Evolutionary conservation across 2,888 invertebrate species (phyloP), one percentile per base, ranked within the genome.

Genomic region (Drosophila ezoana): DNA sequence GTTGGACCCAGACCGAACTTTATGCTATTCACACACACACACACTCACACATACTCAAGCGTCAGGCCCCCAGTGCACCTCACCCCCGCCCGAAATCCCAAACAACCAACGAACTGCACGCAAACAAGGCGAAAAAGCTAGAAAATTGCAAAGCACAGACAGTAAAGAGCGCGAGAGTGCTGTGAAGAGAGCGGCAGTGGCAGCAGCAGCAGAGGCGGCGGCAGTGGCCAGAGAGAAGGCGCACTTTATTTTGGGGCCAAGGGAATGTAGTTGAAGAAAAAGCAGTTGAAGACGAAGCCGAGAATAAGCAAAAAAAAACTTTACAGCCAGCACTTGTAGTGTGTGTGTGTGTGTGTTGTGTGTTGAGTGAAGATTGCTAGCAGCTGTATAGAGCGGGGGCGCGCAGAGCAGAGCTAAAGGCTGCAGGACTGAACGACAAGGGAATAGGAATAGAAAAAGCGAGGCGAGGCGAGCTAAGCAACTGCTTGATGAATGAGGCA

Each of bases 81-180:
- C 60, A 38, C 41, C 49, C 43, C 45, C 53, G 18, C 38, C 6
- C 18, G 38, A 47, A 54, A 47, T 28, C 65, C 35, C 37, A 60
- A 58, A 56, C 59, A 51, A 49, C 49, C 88, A 72, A 87, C 88
- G 74, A 84, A 79, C 81, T 82, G 81, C 85, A 81, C 64, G 75
- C 84, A 66, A 79, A 70, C 75, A 70, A 77, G 79, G 56, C 79
- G 70, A 78, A 87, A 79, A 76, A 75, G 83, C 82, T 83, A 83
- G 88, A 86, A 88, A 82, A 88, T 82, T 83, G 86, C 83, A 65
- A 76, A 88, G 79, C 71, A 63, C 32, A 66, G 16, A 51, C 40
- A 41, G 10, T 14, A 33, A 28, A 57, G 78, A 44, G 49, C 8
- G 44, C 51, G 41, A 28, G 44, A 43, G 47, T 13, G 70, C 40